Evolutionary conservation across 2,113 vertebrate species (phyloP), one percentile per base, ranked within the genome.

Genomic region (Scytalopus superciliaris): DNA sequence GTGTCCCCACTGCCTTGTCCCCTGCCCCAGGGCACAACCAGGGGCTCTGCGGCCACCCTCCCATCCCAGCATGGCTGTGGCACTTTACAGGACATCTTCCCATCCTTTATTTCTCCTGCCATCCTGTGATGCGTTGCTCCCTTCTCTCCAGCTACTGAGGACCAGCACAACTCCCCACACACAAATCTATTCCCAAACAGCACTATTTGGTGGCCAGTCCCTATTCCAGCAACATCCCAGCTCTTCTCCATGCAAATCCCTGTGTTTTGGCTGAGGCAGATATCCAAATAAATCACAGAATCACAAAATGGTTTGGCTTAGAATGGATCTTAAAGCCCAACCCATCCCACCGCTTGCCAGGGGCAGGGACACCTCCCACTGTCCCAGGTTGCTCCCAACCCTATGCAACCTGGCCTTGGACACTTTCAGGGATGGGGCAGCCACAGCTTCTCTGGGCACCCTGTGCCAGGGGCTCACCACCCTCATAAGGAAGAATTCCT

Each of bases 51-150:
- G 30, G 27, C 37, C 11, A 10, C 53, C 37, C n/a, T 19, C 37
- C 7, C 44, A 35, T 18, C 42, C 64, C 40, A 12, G 73, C 57
- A 9, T 25, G 45, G 84, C 55, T 8, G 6, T 27, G 21, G 17
- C 42, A 17, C 42, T 14, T 27, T 9, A 45, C 87, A 62, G 62
- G 30, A 47, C 63, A 14, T 10, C 40, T 24, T 66, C 14, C n/a
- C 73, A 24, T 7, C 50, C 2, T 25, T 14, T 19, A 0, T 4
- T 27, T 14, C 19, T n/a, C 17, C 74, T 12, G 62, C 60, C 15
- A 8, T 8, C 40, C 70, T 28, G 28, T 15, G 3, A 8, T 7
- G 7, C 10, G 12, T 0, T 2, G 2, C 1, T 47, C 52, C 19
- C 40, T 27, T 39, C 35, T 12, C 25, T 25, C 49, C 55, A 18